These are phyloP conservation scores for Drosophila fungiperda DNA, from an alignment of 2,888 invertebrate species.

Conservation along the genomic window DNA sequence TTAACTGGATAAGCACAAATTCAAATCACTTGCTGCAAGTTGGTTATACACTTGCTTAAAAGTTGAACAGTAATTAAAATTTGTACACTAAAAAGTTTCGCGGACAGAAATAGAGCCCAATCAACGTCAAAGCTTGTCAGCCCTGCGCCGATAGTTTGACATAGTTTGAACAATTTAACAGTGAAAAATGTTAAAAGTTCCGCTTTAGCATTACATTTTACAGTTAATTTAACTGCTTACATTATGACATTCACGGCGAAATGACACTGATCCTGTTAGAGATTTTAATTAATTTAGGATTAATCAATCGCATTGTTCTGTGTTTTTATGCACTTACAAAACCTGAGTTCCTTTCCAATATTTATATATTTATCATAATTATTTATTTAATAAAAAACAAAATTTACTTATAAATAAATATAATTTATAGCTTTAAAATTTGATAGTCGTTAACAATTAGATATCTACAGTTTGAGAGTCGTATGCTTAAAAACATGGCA, in stretches of 20 bases:
- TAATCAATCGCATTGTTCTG: no score
- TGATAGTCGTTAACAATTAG: not conserved
- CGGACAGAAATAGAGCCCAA: not conserved
- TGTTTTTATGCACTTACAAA: no score
- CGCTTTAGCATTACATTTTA: not conserved
- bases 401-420: no score
- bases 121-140: not conserved
- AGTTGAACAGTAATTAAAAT: slow-evolving; percentile 6
- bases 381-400: no score
- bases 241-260: not conserved
- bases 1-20: not conserved
- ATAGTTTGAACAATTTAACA: not conserved
- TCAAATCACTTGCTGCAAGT: not conserved
- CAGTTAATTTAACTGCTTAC: not conserved
- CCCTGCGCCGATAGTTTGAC: not conserved
- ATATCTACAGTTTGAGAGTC: not conserved
- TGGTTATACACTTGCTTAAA: not conserved
- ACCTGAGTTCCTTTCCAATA: no score
- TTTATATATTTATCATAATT: no score
- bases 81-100: not conserved
- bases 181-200: not conserved
- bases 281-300: not conserved
- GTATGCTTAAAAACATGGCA: fast-evolving
- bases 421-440: no score
- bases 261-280: no score